These are phyloP conservation scores for Chitala chitala DNA, from an alignment of 2,113 vertebrate species.

Conservation along the genomic window DNA sequence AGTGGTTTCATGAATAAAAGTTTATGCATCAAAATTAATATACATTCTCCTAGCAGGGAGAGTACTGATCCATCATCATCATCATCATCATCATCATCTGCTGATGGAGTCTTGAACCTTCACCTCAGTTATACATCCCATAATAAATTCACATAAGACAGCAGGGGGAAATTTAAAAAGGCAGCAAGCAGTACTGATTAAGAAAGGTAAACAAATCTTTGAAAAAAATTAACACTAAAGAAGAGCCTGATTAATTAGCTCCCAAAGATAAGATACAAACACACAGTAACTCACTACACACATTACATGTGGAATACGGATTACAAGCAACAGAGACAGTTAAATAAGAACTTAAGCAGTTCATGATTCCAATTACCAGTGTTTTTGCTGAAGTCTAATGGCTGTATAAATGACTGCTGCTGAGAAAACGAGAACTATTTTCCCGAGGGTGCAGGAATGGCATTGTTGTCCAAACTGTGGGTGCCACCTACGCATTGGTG, in stretches of 20 bases:
- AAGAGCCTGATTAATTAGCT: slow-evolving; percentile 1
- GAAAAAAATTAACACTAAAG: neutral
- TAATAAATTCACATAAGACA: neutral
- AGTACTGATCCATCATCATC: neutral
- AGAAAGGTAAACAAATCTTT: neutral
- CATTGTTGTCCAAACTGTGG: neutral
- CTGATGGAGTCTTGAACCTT: neutral
- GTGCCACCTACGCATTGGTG: neutral
- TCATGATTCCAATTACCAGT: neutral
- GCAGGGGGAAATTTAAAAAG: neutral
- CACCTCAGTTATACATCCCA: neutral
- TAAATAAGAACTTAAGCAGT: neutral
- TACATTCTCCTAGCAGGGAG: neutral
- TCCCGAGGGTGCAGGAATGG: no score
- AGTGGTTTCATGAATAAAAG: neutral
- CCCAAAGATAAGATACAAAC: neutral
- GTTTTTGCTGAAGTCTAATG: neutral
- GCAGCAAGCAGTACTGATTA: neutral
- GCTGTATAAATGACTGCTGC: neutral
- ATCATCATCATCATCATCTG: neutral
- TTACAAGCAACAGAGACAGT: neutral
- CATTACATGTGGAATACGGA: no score
- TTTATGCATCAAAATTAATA: neutral
- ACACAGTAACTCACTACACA: no score
- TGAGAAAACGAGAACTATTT: neutral